Evolutionary conservation across 1,140 invertebrate genomes (phyloP), one percentile per base, ranked within the genome.

Genomic region (Ridgeia piscesae): DNA sequence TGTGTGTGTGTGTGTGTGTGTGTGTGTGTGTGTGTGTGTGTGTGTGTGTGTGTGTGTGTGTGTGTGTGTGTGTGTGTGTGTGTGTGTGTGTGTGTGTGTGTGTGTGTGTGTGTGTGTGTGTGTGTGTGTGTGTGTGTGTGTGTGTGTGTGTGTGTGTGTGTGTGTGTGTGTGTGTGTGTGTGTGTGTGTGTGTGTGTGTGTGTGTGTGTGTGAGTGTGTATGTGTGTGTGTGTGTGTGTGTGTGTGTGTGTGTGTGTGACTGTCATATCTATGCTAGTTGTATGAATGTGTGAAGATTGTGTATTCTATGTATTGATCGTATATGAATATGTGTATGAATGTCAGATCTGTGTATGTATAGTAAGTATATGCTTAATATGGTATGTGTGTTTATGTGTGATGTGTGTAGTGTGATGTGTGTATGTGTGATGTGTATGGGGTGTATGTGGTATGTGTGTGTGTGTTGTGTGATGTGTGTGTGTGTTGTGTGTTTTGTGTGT

Each of bases 71-170:
- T 42, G 42, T 42, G 91, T 93, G 91, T 93, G 91, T 92, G 50
- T 92, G 50, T 93, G 50, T 92, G 91, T 89, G 42, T 92, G 91
- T 92, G 91, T 93, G 92, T 92, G 50, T 88, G 92, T 93, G 58
- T 92, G 77, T 93, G 50, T 93, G 48, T 92, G 91, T 92, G 50
- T 92, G 92, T 92, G 91, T 89, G 33, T 58, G 58, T 88, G 27
- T 77, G 92, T 92, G 91, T 92, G 33, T 77, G 33, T 92, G 91
- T 92, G 58, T 92, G 91, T 93, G 50, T 93, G 50, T 92, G 50
- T 93, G 50, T 92, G 91, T 93, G 90, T 92, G 50, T 92, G 58
- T 92, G 92, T 93, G 90, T 92, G 48, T 92, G 58, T 92, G 91
- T 92, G 91, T 0, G 42, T 50, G 58, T 77, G 77, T 93, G 77